phyloP scores from a whole-genome alignment of 2,113 vertebrate species.

The Tonatia bakeri region DNA sequence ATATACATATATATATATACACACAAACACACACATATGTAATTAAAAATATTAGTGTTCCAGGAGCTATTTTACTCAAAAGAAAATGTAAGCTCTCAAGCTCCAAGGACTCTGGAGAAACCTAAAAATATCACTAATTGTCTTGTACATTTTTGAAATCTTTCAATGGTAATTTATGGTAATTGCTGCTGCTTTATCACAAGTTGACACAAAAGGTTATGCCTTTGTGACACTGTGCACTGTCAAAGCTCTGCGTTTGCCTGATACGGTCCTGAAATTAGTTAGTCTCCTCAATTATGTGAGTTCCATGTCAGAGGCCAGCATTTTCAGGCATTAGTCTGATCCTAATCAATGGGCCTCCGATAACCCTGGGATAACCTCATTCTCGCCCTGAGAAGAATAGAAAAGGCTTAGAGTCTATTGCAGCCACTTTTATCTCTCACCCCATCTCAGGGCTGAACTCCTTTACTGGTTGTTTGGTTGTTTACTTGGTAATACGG shows the following conservation, averaged over 20 bases:
- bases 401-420: background rate
- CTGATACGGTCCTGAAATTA: background rate
- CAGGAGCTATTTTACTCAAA: background rate
- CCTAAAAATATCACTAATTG: conserved; percentile 56
- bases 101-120: background rate
- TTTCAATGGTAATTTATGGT: conserved; percentile 57
- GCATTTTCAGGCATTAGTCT: background rate
- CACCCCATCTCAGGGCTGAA: background rate
- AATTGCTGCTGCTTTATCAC: conserved; percentile 51
- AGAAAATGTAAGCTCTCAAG: background rate
- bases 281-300: background rate
- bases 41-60: background rate
- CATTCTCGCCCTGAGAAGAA: background rate
- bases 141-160: background rate
- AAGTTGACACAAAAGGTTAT: conserved; percentile 61
- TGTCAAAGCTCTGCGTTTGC: background rate
- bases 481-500: background rate
- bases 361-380: background rate
- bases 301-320: background rate
- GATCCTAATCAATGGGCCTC: background rate
- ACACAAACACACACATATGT: background rate
- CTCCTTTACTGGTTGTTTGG: background rate
- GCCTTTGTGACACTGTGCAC: background rate
- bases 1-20: background rate
- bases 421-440: background rate